These are phyloP conservation scores for Scomber japonicus DNA, from an alignment of 2,113 vertebrate genomes.

Conservation along the genomic window DNA sequence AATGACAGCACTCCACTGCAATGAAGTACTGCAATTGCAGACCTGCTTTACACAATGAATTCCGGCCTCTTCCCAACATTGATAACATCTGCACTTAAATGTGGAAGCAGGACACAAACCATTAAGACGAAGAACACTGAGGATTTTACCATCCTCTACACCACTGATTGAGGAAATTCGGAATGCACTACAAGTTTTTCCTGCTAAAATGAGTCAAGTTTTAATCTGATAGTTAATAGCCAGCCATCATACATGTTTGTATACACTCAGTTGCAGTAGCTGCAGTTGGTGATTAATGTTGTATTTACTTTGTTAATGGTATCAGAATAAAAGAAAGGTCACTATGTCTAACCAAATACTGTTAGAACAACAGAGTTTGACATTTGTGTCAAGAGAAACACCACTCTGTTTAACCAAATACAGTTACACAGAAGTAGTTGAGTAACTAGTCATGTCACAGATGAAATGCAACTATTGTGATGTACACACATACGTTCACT, in stretches of 20 bases:
- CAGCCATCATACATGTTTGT: too few species aligned
- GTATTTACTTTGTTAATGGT: not conserved
- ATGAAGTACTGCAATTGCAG: slow-evolving; percentile 95
- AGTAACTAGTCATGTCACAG: too few species aligned
- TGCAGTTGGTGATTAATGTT: not conserved
- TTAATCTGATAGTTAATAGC: too few species aligned
- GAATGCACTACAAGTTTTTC: too few species aligned
- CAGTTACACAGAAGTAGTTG: too few species aligned
- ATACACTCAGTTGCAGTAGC: too few species aligned
- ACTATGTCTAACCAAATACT: not conserved
- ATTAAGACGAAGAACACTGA: not conserved
- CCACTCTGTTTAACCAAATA: not conserved
- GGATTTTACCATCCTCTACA: too few species aligned
- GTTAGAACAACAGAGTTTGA: too few species aligned
- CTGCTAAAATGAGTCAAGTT: too few species aligned
- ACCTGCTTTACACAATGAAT: slow-evolving; percentile 87
- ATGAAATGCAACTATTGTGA: too few species aligned
- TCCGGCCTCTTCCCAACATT: slow-evolving; percentile 10
- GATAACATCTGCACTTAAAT: not conserved
- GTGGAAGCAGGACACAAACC: not conserved
- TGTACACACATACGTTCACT: too few species aligned
- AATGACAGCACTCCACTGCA: slow-evolving; percentile 91
- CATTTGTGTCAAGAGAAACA: not conserved
- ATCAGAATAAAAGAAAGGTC: not conserved
- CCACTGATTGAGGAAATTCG: too few species aligned